phyloP scores from a whole-genome alignment of 1,140 invertebrate genomes.

The Bilobella aurantiaca region DNA sequence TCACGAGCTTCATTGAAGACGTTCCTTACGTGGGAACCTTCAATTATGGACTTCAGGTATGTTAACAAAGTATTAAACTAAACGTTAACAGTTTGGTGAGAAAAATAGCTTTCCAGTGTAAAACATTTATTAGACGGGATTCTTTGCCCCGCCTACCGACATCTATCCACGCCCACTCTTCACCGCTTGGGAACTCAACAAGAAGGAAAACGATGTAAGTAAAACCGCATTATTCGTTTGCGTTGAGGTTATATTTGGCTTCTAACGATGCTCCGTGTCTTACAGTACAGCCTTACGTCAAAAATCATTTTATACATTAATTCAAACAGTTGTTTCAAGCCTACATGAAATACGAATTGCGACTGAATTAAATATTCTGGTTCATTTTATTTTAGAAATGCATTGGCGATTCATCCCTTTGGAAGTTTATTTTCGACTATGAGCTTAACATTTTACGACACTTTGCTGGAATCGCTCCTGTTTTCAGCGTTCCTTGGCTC shows the following conservation, averaged over 20 bases:
- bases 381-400: constrained; percentile 1
- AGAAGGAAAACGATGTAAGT: neutral
- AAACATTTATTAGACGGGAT: neutral
- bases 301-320: too few species aligned
- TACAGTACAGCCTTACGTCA: too few species aligned
- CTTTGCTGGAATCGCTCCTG: neutral
- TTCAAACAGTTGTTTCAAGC: too few species aligned
- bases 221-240: neutral
- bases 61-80: neutral
- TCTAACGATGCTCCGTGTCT: neutral
- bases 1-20: constrained; percentile 40
- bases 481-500: constrained; percentile 7
- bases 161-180: constrained; percentile 6
- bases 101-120: neutral
- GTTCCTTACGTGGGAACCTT: constrained; percentile 38
- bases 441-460: neutral
- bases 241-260: too few species aligned
- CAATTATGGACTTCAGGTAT: constrained; percentile 48
- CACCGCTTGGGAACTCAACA: neutral
- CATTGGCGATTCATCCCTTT: neutral
- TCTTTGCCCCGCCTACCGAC: neutral
- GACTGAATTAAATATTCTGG: neutral
- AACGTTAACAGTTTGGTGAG: neutral
- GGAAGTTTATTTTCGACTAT: constrained; percentile 12
- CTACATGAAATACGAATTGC: neutral